Evolutionary conservation across 2,888 invertebrate species (phyloP), one percentile per base, ranked within the genome.

Genomic region (Lymantria monacha): DNA sequence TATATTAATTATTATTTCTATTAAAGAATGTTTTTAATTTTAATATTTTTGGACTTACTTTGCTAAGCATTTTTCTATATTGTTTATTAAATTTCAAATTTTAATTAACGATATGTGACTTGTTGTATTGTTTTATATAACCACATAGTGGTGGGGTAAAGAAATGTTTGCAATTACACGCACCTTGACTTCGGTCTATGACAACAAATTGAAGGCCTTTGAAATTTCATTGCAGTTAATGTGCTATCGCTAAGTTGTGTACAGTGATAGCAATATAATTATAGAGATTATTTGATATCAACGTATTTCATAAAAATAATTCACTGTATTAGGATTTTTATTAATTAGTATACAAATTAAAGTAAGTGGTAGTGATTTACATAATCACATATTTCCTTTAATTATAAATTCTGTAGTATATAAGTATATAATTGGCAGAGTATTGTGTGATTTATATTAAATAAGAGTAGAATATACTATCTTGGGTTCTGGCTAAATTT

Each of bases 11-110:
- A 10, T 33, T 33, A 22, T 22, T 22, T 5, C 1, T 33, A 33
- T 33, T 33, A 10, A 30, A 30, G 30, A n/a, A 7, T 11, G n/a
- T 37, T 9, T 37, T 37, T 37, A 9, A 9, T 37, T 9, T 37
- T n/a, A 37, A 37, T 40, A 11, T 7, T 3, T 5, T 11, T 14
- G 7, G 8, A 79, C 81, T 79, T 58, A 83, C 83, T 81, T 82
- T 81, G 72, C 76, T 79, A 70, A 79, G 80, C 82, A 82, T 81
- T 70, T 72, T 78, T 74, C 43, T 56, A 53, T 57, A n/a, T 51
- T 48, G 51, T 51, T 47, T 50, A 46, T 41, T 11, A 48, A 33
- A 48, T 11, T 11, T 38, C 38, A 38, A n/a, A n/a, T 38, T 11
- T 41, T 10, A 9, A 41, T 14, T 41, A 14, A 14, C 15, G 12